These are phyloP conservation scores for Drosophila eohydei DNA, from an alignment of 2,888 invertebrate species.

Conservation along the genomic window DNA sequence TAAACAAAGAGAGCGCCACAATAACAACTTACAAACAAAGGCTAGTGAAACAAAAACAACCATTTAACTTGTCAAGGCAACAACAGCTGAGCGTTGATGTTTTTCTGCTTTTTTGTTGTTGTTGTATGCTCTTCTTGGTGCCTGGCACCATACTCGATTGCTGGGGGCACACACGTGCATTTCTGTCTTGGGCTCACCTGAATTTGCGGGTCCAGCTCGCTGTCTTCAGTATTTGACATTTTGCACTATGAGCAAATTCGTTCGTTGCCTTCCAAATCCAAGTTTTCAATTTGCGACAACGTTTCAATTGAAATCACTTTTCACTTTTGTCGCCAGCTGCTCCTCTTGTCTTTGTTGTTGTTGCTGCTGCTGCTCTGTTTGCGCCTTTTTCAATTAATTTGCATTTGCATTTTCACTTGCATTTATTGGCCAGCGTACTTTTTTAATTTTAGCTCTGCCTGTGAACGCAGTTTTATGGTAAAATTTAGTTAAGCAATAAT, in stretches of 20 bases:
- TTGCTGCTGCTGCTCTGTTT: conserved; percentile 34
- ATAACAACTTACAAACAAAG: conserved; percentile 33
- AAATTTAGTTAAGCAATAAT: conserved; percentile 43
- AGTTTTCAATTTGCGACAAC: conserved; percentile 29
- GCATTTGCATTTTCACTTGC: conserved; percentile 63
- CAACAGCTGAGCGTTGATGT: conserved; percentile 50
- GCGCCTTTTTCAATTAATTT: conserved; percentile 64
- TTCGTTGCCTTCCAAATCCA: conserved; percentile 35
- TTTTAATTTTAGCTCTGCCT: conserved; percentile 32
- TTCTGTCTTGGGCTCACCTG: conserved; percentile 74
- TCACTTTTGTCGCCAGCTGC: conserved; percentile 69
- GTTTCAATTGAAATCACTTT: conserved; percentile 62
- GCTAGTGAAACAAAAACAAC: conserved; percentile 33
- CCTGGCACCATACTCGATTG: conserved; percentile 30
- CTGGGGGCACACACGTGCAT: conserved; percentile 34
- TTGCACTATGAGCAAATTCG: conserved; percentile 43
- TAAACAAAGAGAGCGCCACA: conserved; percentile 34
- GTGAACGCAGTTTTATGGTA: conserved; percentile 5
- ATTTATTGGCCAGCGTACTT: conserved; percentile 39
- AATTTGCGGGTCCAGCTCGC: conserved; percentile 84
- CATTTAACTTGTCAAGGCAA: conserved; percentile 47
- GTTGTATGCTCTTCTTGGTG: conserved; percentile 32
- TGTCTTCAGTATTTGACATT: conserved; percentile 77
- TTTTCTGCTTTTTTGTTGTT: conserved; percentile 17
- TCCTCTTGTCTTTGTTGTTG: conserved; percentile 3